Conservation (phyloP, 2,888 invertebrate species). For the Colletes collaris region DNA sequence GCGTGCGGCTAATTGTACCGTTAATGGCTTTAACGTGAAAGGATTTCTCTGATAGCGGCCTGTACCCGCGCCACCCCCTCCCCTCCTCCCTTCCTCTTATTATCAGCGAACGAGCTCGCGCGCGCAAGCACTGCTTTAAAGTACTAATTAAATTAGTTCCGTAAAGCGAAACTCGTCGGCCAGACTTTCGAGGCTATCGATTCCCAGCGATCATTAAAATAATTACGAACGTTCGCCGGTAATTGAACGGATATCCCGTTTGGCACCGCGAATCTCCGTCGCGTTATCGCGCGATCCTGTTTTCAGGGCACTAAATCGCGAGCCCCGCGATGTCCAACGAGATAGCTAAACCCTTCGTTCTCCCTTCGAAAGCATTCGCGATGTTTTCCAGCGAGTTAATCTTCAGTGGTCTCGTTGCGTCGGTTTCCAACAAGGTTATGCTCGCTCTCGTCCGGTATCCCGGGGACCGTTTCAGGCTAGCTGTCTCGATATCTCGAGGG, state of each 20-base stretch:
- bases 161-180: slow-evolving; percentile 44
- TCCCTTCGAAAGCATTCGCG: neutral
- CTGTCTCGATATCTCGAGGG: slow-evolving; percentile 67
- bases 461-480: slow-evolving; percentile 46
- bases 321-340: too few relatives aligned
- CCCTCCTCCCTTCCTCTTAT: neutral
- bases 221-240: slow-evolving; percentile 40
- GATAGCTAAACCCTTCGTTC: neutral
- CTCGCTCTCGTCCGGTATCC: neutral
- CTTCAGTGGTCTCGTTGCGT: slow-evolving; percentile 19
- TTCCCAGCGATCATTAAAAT: slow-evolving; percentile 51
- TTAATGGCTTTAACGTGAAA: slow-evolving; percentile 54
- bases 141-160: slow-evolving; percentile 58
- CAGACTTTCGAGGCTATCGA: slow-evolving; percentile 47
- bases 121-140: slow-evolving; percentile 24
- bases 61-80: neutral
- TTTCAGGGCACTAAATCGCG: too few relatives aligned
- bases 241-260: slow-evolving; percentile 40
- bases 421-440: slow-evolving; percentile 31
- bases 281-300: neutral
- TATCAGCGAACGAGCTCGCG: slow-evolving; percentile 24
- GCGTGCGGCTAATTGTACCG: slow-evolving; percentile 53
- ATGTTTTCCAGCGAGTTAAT: slow-evolving; percentile 25
- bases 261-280: neutral
- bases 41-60: slow-evolving; percentile 40